Base-by-base conservation (phyloP, 2,113 vertebrate species). In the Seriola rivoliana region DNA sequence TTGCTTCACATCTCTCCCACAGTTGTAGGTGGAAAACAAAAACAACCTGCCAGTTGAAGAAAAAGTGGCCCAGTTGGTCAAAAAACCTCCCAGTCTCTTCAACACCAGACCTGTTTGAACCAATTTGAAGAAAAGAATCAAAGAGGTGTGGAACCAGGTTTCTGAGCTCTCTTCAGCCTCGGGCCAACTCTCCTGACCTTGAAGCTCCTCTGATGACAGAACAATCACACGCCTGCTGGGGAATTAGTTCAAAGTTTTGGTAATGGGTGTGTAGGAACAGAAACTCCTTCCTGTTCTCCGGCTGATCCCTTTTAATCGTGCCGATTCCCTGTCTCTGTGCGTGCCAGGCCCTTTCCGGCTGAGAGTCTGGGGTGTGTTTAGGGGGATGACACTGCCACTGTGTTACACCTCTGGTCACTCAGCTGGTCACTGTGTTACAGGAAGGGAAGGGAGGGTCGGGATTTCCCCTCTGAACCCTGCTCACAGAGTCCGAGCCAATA, bases 201-300 rank as follows among this genome's bases (percentile, higher is more conserved):
- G 50, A 29, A 23, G 34, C 67, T 21, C 17, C 4, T 79, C 48
- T 16, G 57, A 66, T 55, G 62, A 65, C 73, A 64, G 69, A 66
- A 42, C 76, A 29, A 36, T 76, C 80, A 4, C 68, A 57, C 11
- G 21, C n/a, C 64, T 74, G 34, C 36, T 7, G 65, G 80, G 80
- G 82, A 75, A 81, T 82, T 50, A 71, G 81, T 74, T 85, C 81
- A 86, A 25, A 73, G 82, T 86, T 80, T 71, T 48, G 54, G 59
- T 80, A 77, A 52, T 81, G 88, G 86, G 86, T n/a, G 82, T 82
- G 77, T 65, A 63, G 13, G 44, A 71, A 74, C 75, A 78, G 68
- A 86, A 86, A 78, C 52, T 25, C 60, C 81, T 91, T 92, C 90
- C 90, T 89, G 87, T 86, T 87, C 84, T 67, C 63, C 4, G 5